A percentile compares a stretch with the other conserved stretches of the same genome.
These are phyloP conservation scores for Heliconius charithonia DNA, from an alignment of 2,888 invertebrate species.

Conservation along the genomic window DNA sequence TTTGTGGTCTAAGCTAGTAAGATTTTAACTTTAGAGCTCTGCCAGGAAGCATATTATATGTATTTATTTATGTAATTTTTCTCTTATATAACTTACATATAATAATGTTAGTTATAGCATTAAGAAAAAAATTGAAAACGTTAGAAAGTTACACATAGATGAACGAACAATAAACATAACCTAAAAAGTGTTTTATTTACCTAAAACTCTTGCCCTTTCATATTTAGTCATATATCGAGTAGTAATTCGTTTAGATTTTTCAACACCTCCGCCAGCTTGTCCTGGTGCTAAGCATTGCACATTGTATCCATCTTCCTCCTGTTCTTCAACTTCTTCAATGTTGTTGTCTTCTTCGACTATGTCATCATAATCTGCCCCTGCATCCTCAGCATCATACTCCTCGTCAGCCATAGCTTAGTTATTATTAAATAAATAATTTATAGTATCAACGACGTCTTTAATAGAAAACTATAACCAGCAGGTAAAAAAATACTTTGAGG, in stretches of 20 bases:
- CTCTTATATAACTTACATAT: not conserved
- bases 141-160: not conserved
- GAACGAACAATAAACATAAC: conserved; percentile 8
- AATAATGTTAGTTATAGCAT: too few relatives aligned
- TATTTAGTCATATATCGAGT: conserved; percentile 99
- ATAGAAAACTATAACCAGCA: not conserved
- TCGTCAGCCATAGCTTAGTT: conserved; percentile 89
- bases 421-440: conserved; percentile 3
- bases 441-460: not conserved
- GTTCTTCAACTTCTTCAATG: conserved; percentile 93
- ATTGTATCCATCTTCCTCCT: conserved; percentile 93
- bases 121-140: not conserved
- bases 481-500: not conserved
- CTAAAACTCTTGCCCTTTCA: conserved; percentile 76
- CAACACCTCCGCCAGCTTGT: conserved; percentile 91
- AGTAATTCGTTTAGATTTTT: conserved; percentile 95
- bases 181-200: conserved; percentile 56
- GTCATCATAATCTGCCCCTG: conserved; percentile 94
- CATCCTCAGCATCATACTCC: conserved; percentile 92
- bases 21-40: too few relatives aligned
- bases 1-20: too few relatives aligned
- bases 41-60: not conserved
- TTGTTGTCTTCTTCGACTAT: conserved; percentile 93
- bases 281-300: conserved; percentile 92
- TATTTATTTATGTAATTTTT: not conserved